Conservation (phyloP, 2,888 invertebrate species). For the Glaucopsyche alexis region DNA sequence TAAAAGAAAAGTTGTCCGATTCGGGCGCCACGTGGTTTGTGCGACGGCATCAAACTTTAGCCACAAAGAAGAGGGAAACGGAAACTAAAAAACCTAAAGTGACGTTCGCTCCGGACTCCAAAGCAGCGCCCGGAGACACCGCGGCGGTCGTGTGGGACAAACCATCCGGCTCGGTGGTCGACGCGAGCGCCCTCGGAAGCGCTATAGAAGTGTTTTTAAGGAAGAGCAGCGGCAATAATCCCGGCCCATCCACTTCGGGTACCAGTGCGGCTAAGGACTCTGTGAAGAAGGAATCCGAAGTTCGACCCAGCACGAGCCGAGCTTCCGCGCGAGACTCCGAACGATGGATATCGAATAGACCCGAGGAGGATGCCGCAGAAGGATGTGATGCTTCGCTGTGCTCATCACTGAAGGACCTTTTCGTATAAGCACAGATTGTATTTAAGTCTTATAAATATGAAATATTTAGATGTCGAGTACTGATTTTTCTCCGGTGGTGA, state of each 20-base stretch:
- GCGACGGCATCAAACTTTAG: constrained; percentile 88
- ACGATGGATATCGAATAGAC: constrained; percentile 82
- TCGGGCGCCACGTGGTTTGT: constrained; percentile 87
- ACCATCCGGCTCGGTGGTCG: constrained; percentile 87
- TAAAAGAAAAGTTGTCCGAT: constrained; percentile 72
- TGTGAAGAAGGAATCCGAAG: constrained; percentile 51
- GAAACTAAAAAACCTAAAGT: constrained; percentile 75
- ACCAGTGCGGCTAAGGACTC: constrained; percentile 50
- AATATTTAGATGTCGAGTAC: constrained; percentile 66
- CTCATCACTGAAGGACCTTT: constrained; percentile 91
- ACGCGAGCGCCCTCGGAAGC: constrained; percentile 89
- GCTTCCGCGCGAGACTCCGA: constrained; percentile 53
- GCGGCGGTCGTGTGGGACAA: constrained; percentile 87
- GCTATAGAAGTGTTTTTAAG: constrained; percentile 91
- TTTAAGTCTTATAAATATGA: constrained; percentile 59
- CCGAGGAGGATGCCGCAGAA: constrained; percentile 85
- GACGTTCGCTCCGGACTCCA: constrained; percentile 82
- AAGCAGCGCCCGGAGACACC: constrained; percentile 77
- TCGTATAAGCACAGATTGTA: constrained; percentile 82
- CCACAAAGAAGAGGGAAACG: constrained; percentile 80
- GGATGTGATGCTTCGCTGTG: constrained; percentile 90
- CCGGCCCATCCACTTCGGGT: constrained; percentile 57
- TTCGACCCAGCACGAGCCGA: constrained; percentile 57
- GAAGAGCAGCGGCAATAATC: constrained; percentile 77
- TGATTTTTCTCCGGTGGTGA: constrained; percentile 54